phyloP scores from a whole-genome alignment of 2,888 invertebrate genomes.

The Strigamia maritima region DNA sequence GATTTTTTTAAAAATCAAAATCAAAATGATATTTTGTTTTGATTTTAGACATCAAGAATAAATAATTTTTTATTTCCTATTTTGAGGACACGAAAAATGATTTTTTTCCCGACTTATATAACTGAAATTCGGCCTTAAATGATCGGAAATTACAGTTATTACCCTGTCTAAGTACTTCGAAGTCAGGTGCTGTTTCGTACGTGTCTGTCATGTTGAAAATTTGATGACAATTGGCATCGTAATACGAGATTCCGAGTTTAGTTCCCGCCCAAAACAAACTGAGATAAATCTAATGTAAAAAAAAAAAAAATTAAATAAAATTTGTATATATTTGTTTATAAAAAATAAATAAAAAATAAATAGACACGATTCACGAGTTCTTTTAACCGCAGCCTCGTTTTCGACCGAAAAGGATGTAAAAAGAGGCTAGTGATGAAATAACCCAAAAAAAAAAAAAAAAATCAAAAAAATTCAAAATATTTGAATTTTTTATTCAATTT shows the following conservation, averaged over 20 bases:
- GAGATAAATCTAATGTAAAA: conserved; percentile 58
- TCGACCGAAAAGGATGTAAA: not conserved
- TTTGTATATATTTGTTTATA: not conserved
- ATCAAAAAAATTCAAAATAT: no score
- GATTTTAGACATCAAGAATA: no score
- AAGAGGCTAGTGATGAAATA: not conserved
- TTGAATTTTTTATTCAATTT: no score
- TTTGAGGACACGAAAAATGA: no score
- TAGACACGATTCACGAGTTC: not conserved
- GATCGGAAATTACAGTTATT: not conserved
- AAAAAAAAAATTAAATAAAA: conserved; percentile 9
- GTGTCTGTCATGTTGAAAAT: conserved; percentile 67
- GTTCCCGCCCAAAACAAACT: conserved; percentile 65
- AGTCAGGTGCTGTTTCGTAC: conserved; percentile 63
- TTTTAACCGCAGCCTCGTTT: not conserved
- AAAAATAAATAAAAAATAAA: not conserved
- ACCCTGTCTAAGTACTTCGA: conserved; percentile 58
- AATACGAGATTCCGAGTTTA: conserved; percentile 71
- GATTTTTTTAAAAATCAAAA: no score
- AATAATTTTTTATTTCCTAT: no score
- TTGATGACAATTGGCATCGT: conserved; percentile 63
- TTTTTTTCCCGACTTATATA: not conserved
- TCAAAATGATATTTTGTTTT: no score
- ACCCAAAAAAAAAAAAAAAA: no score
- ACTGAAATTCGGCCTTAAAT: not conserved